Base-by-base conservation (phyloP, 1,140 invertebrate genomes). In the Helicorthomorpha holstii region DNA sequence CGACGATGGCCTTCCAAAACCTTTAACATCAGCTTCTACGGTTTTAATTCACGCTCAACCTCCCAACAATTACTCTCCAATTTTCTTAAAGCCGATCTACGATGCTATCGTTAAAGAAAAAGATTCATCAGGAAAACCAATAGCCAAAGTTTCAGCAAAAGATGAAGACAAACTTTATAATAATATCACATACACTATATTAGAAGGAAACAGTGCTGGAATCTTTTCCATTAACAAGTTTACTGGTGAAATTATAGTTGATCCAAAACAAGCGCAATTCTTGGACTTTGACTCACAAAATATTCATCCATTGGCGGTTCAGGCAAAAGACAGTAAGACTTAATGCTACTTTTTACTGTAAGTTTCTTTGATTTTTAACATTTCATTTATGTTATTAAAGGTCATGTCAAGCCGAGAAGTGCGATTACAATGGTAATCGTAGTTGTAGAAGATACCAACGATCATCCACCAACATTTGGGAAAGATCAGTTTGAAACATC, bases 31-130 rank as follows among this genome's bases (percentile, higher is more conserved):
- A 14, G 57, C 58, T 38, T 60, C 65, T 34, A 56, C 62, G 46
- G 63, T 72, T 14, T 59, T 53, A 14, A 59, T 73, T 16, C 53
- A 54, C 29, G 62, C 63, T 3, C 50, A 57, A 3, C 69, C 70
- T 51, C 56, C 67, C 7, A 72, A 73, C 55, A 70, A 72, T 57
- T 66, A 66, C 50, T 57, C 62, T 3, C 70, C 70, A n/a, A 57
- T 67, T 1, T 72, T 73, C 47, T 61, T 62, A 12, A 49, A 56
- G 12, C 58, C 58, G 2, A 51, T 53, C 4, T 64, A 64, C 41
- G 49, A 59, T 25, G 60, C 61, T 1, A 25, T 24, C 7, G 56
- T 64, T 14, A 45, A 48, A 0, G 62, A 64, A 49, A 63, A 61
- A 50, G 54, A 60, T 38, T 38, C 54, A 19, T 54, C 52, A 0